Percentiles rank a stretch among this genome's conserved stretches.
phyloP scores from a whole-genome alignment of 2,888 invertebrate species.

The Drosophila cracens region DNA sequence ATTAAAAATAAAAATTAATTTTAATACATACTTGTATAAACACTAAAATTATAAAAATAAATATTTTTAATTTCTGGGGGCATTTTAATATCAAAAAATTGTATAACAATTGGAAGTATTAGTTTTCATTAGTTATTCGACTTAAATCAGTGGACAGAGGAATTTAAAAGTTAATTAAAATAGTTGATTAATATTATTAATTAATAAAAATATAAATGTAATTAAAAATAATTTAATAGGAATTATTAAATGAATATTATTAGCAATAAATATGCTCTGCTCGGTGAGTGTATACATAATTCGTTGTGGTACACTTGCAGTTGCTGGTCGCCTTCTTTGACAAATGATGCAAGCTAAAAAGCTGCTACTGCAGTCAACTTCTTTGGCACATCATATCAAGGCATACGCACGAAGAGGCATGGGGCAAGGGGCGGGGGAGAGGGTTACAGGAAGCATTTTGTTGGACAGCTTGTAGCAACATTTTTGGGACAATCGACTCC shows the following conservation, averaged over 20 bases:
- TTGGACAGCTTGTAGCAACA: slow-evolving; percentile 24
- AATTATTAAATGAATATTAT: too few species aligned
- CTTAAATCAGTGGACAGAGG: too few species aligned
- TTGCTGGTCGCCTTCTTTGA: slow-evolving; percentile 46
- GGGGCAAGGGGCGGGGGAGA: fast-evolving
- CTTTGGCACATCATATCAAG: slow-evolving; percentile 48
- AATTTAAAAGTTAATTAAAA: neutral
- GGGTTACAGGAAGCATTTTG: slow-evolving; percentile 37
- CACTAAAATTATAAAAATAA: too few species aligned
- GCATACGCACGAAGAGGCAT: too few species aligned
- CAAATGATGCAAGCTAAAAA: slow-evolving; percentile 71
- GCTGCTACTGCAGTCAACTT: slow-evolving; percentile 55
- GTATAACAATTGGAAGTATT: too few species aligned
- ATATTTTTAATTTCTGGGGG: too few species aligned
- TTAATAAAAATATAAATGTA: neutral
- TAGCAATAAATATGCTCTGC: neutral
- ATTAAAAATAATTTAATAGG: neutral
- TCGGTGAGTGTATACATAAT: neutral
- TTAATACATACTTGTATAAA: too few species aligned
- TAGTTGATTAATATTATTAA: neutral
- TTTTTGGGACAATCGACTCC: slow-evolving; percentile 17
- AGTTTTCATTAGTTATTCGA: too few species aligned
- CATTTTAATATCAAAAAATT: too few species aligned
- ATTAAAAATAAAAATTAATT: too few species aligned
- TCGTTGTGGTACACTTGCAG: slow-evolving; percentile 9